Conservation (phyloP, 2,888 invertebrate species). For the Drosophila borborema region DNA sequence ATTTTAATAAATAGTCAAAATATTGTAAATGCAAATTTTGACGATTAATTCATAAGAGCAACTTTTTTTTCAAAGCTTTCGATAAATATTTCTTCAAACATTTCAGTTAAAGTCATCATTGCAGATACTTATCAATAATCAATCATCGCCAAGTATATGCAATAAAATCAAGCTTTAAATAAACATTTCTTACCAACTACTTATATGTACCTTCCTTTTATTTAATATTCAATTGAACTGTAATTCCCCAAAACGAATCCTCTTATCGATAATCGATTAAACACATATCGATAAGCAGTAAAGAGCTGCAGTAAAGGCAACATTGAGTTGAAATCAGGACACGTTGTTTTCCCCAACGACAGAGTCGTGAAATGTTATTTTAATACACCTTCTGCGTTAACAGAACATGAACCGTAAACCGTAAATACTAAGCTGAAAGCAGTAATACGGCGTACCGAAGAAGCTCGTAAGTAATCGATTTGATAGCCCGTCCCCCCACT, state of each 20-base stretch:
- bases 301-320: not conserved
- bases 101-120: not conserved
- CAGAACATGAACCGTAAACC: conserved; percentile 30
- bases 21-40: not conserved
- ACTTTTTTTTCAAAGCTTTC: not conserved
- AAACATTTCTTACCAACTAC: not conserved
- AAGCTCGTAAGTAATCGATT: conserved; percentile 55
- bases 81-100: not conserved
- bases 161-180: no score
- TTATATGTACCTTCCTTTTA: not conserved
- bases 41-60: not conserved
- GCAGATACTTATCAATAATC: not conserved
- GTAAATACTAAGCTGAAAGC: conserved; percentile 37
- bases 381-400: conserved; percentile 16
- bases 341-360: conserved; percentile 13
- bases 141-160: not conserved
- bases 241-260: not conserved
- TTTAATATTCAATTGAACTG: not conserved
- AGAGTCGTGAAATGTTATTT: conserved; percentile 20
- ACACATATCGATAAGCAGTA: not conserved
- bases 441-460: conserved; percentile 1
- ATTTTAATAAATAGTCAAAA: not conserved
- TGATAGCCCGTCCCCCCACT: conserved; percentile 29
- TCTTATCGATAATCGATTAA: not conserved
- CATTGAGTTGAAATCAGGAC: conserved; percentile 16